Evolutionary conservation across 2,113 vertebrate genomes (phyloP).

Genomic region (Amphiprion ocellaris): DNA sequence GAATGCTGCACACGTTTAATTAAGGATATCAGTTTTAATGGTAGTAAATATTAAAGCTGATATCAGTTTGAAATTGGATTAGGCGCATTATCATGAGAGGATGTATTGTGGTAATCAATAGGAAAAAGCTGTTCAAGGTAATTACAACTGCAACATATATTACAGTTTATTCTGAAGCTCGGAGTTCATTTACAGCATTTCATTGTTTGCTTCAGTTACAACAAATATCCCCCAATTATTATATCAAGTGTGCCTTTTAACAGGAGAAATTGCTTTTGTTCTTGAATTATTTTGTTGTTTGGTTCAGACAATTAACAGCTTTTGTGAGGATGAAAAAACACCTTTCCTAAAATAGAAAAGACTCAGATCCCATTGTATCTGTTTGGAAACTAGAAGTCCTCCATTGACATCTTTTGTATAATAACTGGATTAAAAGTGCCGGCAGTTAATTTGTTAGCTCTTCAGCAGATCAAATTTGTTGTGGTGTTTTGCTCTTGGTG

Average conservation of each 20-base stretch:
- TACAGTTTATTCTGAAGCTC: conserved; percentile 33
- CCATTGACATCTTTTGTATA: conserved; percentile 7
- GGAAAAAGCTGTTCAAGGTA: conserved; percentile 46
- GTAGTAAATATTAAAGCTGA: conserved; percentile 57
- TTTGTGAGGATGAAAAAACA: neutral
- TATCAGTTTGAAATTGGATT: conserved; percentile 67
- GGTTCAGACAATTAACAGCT: neutral
- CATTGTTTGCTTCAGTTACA: conserved; percentile 7
- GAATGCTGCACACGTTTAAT: conserved; percentile 44
- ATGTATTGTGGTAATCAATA: conserved; percentile 44
- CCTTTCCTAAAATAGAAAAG: neutral
- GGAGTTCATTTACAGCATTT: conserved; percentile 12
- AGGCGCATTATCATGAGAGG: conserved; percentile 41
- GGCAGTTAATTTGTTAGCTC: conserved; percentile 20
- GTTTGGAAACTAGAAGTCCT: conserved; percentile 18
- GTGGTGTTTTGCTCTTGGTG: conserved; percentile 13
- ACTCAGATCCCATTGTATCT: neutral
- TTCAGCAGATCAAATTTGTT: conserved; percentile 17
- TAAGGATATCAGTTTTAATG: conserved; percentile 60
- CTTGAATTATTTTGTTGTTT: neutral
- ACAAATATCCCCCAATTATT: neutral
- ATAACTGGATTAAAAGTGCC: conserved; percentile 17
- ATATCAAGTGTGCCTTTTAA: neutral
- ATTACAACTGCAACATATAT: conserved; percentile 51
- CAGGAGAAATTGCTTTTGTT: conserved; percentile 9